These are phyloP conservation scores for Diadromus collaris DNA, from an alignment of 2,888 invertebrate genomes.

Conservation along the genomic window DNA sequence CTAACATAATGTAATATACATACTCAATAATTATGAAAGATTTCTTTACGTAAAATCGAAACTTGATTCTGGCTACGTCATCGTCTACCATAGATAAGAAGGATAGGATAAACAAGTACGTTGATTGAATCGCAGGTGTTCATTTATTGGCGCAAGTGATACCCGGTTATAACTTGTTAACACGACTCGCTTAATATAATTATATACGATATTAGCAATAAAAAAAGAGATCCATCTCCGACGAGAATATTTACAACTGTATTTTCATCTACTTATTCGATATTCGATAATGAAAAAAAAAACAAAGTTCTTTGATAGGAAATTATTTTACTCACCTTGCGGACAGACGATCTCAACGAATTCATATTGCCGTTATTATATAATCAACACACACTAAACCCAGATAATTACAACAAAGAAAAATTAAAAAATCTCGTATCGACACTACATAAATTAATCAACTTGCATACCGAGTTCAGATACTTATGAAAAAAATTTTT, in stretches of 20 bases:
- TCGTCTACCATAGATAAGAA: background rate
- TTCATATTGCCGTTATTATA: conserved; percentile 13
- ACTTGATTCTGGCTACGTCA: background rate
- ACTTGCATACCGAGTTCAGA: background rate
- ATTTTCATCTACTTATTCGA: background rate
- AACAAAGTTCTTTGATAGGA: background rate
- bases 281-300: background rate
- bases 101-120: background rate
- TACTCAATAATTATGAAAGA: background rate
- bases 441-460: background rate
- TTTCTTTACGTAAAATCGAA: background rate
- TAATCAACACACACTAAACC: background rate
- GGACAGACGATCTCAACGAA: conserved; percentile 1
- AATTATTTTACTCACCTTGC: background rate
- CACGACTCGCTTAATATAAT: background rate
- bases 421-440: background rate
- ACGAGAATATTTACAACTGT: background rate
- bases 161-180: background rate
- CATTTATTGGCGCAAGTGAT: conserved; percentile 1
- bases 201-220: background rate
- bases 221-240: background rate
- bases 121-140: conserved; percentile 2
- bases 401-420: background rate
- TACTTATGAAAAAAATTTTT: background rate
- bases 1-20: background rate